Conservation (phyloP, 2,797 vertebrate species). For the Eptatretus atami region DNA sequence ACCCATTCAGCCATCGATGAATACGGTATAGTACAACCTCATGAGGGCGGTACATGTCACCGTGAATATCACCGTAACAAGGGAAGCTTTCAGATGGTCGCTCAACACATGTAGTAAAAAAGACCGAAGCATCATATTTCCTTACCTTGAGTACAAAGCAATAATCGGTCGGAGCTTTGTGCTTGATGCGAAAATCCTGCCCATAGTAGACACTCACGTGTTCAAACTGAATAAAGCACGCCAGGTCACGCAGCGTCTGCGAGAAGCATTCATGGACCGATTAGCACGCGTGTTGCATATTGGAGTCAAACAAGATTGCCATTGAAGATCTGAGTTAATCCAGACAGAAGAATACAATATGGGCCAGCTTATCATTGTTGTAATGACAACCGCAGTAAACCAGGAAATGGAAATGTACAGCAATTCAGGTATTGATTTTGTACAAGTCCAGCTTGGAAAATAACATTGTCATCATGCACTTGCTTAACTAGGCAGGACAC, state of each 20-base stretch:
- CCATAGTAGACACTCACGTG: slow-evolving; percentile 83
- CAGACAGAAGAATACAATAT: background rate
- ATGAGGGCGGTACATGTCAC: too few species aligned
- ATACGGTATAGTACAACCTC: too few species aligned
- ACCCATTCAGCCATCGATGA: too few species aligned
- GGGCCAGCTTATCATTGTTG: background rate
- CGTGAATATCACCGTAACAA: too few species aligned
- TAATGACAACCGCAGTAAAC: background rate
- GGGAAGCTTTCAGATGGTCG: too few species aligned
- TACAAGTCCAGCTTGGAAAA: too few species aligned
- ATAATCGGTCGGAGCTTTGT: slow-evolving; percentile 84
- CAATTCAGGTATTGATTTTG: too few species aligned
- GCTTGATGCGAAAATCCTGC: slow-evolving; percentile 83
- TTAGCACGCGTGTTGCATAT: background rate
- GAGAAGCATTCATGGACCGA: slow-evolving; percentile 6
- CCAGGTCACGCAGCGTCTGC: slow-evolving; percentile 64
- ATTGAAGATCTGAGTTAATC: background rate
- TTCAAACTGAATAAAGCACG: slow-evolving; percentile 80
- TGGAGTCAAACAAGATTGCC: background rate
- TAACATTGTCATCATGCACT: too few species aligned
- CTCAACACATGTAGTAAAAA: too few species aligned
- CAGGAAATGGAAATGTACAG: too few species aligned
- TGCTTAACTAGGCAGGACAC: too few species aligned
- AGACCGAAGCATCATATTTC: slow-evolving; percentile 6
- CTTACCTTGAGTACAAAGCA: slow-evolving; percentile 69